A percentile compares a stretch with the other conserved stretches of the same genome.
These are phyloP conservation scores for Parnassius glacialis DNA, from an alignment of 2,888 invertebrate genomes.

Conservation along the genomic window DNA sequence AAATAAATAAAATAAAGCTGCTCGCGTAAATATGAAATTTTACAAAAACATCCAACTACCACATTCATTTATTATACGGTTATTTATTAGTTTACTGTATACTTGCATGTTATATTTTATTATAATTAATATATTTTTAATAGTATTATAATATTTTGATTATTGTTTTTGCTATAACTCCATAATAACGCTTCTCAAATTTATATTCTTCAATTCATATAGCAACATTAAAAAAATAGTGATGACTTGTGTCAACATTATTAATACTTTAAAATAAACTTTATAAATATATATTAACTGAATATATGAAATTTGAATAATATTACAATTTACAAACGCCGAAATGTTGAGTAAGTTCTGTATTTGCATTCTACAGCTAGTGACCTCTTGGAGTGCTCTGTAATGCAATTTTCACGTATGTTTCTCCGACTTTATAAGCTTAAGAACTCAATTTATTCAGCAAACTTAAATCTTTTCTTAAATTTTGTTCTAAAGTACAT, in stretches of 20 bases:
- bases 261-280: conserved; percentile 26
- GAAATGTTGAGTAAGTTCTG: conserved; percentile 19
- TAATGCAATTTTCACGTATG: conserved; percentile 40
- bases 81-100: no score
- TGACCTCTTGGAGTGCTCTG: conserved; percentile 31
- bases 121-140: no score
- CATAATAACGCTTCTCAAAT: no score
- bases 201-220: no score
- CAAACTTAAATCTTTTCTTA: conserved; percentile 43
- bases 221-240: no score
- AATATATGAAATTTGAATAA: conserved; percentile 61
- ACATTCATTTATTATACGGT: no score
- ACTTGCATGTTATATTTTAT: no score
- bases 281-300: conserved; percentile 48
- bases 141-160: no score
- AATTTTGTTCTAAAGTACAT: neutral
- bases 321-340: conserved; percentile 56
- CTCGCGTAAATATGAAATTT: no score
- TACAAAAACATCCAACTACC: no score
- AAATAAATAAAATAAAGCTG: no score
- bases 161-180: no score
- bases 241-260: conserved; percentile 21
- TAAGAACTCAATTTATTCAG: conserved; percentile 40
- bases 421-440: conserved; percentile 32
- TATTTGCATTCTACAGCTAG: conserved; percentile 51